Evolutionary conservation across 2,113 vertebrate genomes (phyloP).

Genomic region (Lichenostomus cassidix): DNA sequence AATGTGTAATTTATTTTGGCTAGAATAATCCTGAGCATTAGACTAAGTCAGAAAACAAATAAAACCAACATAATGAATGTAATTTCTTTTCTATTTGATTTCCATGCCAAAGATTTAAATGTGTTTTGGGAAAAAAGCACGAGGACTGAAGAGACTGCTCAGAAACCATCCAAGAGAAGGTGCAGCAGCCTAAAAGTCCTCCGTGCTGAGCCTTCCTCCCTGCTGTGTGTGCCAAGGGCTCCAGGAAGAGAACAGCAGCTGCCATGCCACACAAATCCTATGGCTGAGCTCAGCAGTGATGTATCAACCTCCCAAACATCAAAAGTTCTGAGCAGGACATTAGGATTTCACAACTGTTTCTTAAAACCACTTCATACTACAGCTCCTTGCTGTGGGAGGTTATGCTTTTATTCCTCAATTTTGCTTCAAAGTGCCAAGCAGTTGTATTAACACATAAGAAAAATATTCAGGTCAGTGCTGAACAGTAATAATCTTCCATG

Average conservation of each 20-base stretch:
- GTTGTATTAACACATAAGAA: not conserved
- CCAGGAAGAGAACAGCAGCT: not conserved
- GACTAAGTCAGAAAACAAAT: constrained; percentile 31
- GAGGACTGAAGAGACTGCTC: not conserved
- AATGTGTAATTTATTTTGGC: not conserved
- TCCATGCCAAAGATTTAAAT: not conserved
- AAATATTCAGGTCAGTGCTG: not conserved
- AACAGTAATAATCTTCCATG: not conserved
- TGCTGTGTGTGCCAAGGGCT: fast-evolving
- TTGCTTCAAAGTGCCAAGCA: not conserved
- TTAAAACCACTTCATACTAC: not conserved
- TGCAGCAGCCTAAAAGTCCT: not conserved
- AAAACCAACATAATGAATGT: constrained; percentile 2
- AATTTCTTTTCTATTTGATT: constrained; percentile 20
- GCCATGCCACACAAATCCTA: not conserved
- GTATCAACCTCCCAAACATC: not conserved
- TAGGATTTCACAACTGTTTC: not conserved
- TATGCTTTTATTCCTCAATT: not conserved
- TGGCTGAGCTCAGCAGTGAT: fast-evolving
- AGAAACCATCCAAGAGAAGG: not conserved
- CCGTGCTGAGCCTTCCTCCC: not conserved
- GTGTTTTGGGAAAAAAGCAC: not conserved
- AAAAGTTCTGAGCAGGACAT: not conserved
- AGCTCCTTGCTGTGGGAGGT: not conserved
- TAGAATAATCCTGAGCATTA: not conserved